phyloP scores from a whole-genome alignment of 2,888 invertebrate genomes.

The Cheilosia impressa region DNA sequence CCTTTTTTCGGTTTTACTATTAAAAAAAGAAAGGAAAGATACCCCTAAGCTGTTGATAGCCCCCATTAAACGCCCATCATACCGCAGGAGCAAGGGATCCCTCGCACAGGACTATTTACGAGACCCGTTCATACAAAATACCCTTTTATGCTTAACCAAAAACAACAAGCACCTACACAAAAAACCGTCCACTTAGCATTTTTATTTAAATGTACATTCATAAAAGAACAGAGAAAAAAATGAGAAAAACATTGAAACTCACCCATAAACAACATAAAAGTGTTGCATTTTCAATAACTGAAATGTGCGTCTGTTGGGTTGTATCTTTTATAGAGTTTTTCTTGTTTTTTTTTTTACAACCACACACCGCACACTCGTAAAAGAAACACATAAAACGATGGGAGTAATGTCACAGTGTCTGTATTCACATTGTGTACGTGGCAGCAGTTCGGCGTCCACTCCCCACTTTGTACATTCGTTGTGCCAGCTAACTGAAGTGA shows the following conservation, averaged over 20 bases:
- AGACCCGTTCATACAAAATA: constrained; percentile 1
- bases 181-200: constrained; percentile 50
- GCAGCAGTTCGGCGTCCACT: constrained; percentile 50
- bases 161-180: background rate
- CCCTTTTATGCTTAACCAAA: constrained; percentile 17
- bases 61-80: background rate
- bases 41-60: constrained; percentile 4
- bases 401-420: constrained; percentile 67
- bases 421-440: constrained; percentile 72
- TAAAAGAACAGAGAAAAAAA: constrained; percentile 33
- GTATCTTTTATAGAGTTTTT: constrained; percentile 48
- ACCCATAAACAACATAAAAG: constrained; percentile 65
- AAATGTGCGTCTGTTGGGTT: constrained; percentile 67
- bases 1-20: background rate
- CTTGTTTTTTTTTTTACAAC: constrained; percentile 37
- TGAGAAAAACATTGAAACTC: constrained; percentile 32
- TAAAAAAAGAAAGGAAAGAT: background rate
- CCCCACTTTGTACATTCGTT: constrained; percentile 26
- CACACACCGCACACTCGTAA: constrained; percentile 70
- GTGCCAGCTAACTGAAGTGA: background rate
- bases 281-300: constrained; percentile 73
- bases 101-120: constrained; percentile 25
- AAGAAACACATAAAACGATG: constrained; percentile 33
- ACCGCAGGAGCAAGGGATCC: too few relatives aligned
- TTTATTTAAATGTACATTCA: constrained; percentile 65